phyloP scores from a whole-genome alignment of 1,140 invertebrate genomes.

The Notospermus geniculatus region DNA sequence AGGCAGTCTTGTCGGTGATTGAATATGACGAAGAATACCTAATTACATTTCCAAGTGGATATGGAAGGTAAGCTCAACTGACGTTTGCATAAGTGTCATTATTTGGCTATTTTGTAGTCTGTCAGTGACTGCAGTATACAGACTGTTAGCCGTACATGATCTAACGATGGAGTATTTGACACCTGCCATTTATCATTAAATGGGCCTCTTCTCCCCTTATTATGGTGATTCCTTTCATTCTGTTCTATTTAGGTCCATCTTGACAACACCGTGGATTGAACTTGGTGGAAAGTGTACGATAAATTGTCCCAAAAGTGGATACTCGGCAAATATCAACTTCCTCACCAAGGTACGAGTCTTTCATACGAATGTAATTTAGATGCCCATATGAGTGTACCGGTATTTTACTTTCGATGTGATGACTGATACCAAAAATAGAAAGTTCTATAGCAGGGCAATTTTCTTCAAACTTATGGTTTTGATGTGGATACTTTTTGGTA shows the following conservation, averaged over 20 bases:
- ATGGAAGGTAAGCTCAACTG: conserved; percentile 59
- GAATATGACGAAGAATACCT: conserved; percentile 60
- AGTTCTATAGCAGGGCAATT: not conserved
- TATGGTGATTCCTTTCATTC: too few relatives aligned
- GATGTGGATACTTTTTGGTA: too few relatives aligned
- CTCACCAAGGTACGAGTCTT: conserved; percentile 54
- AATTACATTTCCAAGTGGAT: conserved; percentile 60
- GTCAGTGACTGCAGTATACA: too few relatives aligned
- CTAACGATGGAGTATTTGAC: too few relatives aligned
- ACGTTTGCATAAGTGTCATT: too few relatives aligned
- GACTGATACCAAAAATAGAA: not conserved
- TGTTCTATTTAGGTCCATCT: conserved; percentile 53
- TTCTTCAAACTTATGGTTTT: too few relatives aligned
- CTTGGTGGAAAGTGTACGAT: conserved; percentile 57
- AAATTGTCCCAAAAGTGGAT: conserved; percentile 60
- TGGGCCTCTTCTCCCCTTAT: too few relatives aligned
- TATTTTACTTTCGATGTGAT: not conserved
- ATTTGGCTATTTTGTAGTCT: not conserved
- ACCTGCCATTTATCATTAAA: too few relatives aligned
- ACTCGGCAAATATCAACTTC: conserved; percentile 59
- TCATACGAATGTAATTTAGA: not conserved
- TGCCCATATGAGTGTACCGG: too few relatives aligned
- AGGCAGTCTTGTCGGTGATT: conserved; percentile 56
- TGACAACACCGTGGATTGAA: conserved; percentile 61
- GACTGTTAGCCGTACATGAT: too few relatives aligned